Evolutionary conservation across 2,113 vertebrate genomes (phyloP).

Genomic region (Chaetura pelagica): DNA sequence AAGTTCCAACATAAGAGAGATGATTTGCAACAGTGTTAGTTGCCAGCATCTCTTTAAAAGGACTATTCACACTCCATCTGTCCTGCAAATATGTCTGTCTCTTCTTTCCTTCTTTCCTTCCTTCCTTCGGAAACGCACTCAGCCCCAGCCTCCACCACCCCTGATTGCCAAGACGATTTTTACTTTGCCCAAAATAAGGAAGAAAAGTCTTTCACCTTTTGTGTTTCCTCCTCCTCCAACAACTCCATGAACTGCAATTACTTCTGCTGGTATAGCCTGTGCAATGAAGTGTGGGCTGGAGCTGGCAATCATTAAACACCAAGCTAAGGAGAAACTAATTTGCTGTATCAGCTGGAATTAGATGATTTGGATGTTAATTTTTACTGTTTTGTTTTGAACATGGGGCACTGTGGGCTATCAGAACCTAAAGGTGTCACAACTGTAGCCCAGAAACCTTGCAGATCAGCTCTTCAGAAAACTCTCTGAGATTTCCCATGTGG

Average conservation of each 20-base stretch:
- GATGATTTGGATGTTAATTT: not conserved
- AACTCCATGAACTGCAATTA: not conserved
- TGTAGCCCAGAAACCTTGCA: not conserved
- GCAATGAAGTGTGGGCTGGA: not conserved
- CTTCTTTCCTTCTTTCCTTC: not conserved
- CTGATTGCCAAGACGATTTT: not conserved
- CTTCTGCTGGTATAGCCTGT: not conserved
- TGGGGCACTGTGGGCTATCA: not conserved
- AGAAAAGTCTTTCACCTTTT: not conserved
- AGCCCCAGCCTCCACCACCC: not conserved
- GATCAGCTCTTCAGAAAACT: not conserved
- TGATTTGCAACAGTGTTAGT: not conserved
- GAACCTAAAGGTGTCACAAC: not conserved
- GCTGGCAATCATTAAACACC: not conserved
- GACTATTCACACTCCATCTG: not conserved
- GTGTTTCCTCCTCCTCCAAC: not conserved
- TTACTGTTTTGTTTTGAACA: not conserved
- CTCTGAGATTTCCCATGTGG: not conserved
- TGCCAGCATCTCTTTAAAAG: not conserved
- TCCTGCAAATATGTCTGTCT: not conserved
- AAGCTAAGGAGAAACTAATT: not conserved
- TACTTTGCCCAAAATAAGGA: not conserved
- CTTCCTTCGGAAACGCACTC: not conserved
- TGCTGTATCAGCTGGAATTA: not conserved
- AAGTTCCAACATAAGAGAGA: not conserved